These are phyloP conservation scores for Apotomis betuletana DNA, from an alignment of 2,888 invertebrate species.

Conservation along the genomic window DNA sequence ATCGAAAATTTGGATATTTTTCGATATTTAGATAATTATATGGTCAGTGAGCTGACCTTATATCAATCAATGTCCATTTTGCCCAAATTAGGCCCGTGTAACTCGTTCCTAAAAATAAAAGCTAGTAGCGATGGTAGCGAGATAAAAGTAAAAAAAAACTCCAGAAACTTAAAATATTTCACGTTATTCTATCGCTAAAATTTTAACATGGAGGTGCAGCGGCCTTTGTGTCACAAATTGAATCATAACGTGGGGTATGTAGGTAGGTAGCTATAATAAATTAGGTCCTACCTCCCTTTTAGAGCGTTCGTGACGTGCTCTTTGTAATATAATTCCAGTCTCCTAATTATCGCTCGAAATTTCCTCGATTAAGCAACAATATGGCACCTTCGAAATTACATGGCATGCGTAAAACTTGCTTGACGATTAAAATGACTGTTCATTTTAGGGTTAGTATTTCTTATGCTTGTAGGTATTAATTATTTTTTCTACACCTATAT, in stretches of 20 bases:
- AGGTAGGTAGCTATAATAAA: conserved; percentile 62
- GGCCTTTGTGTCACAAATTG: conserved; percentile 67
- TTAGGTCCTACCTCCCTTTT: conserved; percentile 62
- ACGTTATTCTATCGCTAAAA: conserved; percentile 6
- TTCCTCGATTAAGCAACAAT: conserved; percentile 53
- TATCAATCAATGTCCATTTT: too few relatives aligned
- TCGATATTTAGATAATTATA: too few relatives aligned
- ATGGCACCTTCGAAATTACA: conserved; percentile 45
- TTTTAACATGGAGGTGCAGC: conserved; percentile 34
- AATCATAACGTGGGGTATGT: conserved; percentile 63
- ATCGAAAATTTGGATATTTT: too few relatives aligned
- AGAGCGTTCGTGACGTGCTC: conserved; percentile 53
- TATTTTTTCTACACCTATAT: too few relatives aligned
- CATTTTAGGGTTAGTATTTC: not conserved
- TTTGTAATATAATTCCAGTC: conserved; percentile 65
- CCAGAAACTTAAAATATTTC: conserved; percentile 14
- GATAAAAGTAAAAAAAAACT: not conserved
- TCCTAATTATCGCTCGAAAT: conserved; percentile 57
- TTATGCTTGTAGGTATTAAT: not conserved
- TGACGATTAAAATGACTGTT: conserved; percentile 18
- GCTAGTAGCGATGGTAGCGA: too few relatives aligned
- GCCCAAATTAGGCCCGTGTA: too few relatives aligned
- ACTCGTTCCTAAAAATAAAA: too few relatives aligned
- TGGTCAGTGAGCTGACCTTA: too few relatives aligned
- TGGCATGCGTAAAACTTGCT: conserved; percentile 24